Base-by-base conservation (phyloP, 2,797 vertebrate genomes). In the Melanotaenia pygmaea region DNA sequence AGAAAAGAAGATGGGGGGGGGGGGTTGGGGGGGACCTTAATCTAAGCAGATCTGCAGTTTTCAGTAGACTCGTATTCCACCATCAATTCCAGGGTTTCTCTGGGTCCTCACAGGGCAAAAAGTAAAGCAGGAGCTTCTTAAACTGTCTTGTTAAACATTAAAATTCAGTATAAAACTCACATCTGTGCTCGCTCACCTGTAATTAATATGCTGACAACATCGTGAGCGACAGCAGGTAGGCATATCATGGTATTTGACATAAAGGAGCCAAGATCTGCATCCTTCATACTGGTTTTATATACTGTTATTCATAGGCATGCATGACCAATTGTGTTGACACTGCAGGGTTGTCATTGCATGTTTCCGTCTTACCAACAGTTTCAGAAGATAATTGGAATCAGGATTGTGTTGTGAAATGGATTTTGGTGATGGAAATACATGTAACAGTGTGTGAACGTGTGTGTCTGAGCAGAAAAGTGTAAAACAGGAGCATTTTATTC, bases 301-400 rank as follows among this genome's bases (percentile, higher is more conserved):
- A 43, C 81, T 59, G 56, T 69, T 82, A 89, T 86, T 90, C 86
- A 92, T 78, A 50, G 85, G 62, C 90, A 93, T 87, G 90, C 86
- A 78, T 89, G 81, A 85, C 77, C 70, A 79, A 90, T 91, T 13
- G 80, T 70, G 72, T 79, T 75, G 81, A 79, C 74, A 73, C 67
- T 80, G 83, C 79, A 60, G 60, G 74, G 69, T 54, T 81, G 79
- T 88, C 78, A 22, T 47, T 32, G 53, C 32, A 30, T 59, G 67
- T 73, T 79, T 73, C 73, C 74, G 24, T 67, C 58, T 43, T 59
- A 70, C 50, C 64, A 11, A 57, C 45, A 67, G 76, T 76, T 85
- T 82, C 73, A 54, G 43, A 51, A 81, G 53, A 77, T 86, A 85
- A 88, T 79, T 85, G 79, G 50, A 60, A 79, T 18, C 3, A 9